Base-by-base conservation (phyloP, 2,113 vertebrate species). In the Myxocyprinus asiaticus region DNA sequence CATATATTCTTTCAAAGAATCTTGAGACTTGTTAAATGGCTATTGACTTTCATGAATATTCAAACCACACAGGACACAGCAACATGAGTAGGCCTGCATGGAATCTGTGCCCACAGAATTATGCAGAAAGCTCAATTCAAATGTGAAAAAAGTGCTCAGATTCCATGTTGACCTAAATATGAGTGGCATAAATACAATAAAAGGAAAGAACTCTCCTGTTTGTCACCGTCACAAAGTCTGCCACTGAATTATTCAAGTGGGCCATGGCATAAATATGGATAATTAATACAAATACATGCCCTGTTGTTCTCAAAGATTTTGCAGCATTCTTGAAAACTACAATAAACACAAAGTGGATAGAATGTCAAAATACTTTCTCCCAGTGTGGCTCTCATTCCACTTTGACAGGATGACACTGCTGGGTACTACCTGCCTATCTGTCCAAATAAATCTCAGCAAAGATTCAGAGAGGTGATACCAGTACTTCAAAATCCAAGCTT, bases 361-460 rank as follows among this genome's bases (percentile, higher is more conserved):
- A 65, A 43, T 62, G 59, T 74, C 67, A 66, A 48, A 51, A 14
- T 6, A 17, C 9, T 51, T 17, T n/a, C 45, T 75, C 47, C 17
- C 17, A 4, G 51, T n/a, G 9, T 9, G 61, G 67, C 5, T 6
- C n/a, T 56, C 61, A 61, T 43, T 14, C 4, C 11, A 33, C 12
- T 56, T 22, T 44, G 58, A 68, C 75, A 74, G 44, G 4, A 15
- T n/a, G 9, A 43, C 10, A 65, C 76, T 43, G 9, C 74, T 74
- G 68, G 55, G 69, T 53, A 42, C 44, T 71, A 63, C 15, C 78
- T 73, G 42, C 4, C 47, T 74, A 78, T 74, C 74, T 74, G n/a
- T 68, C 9, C 6, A 42, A 48, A 68, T 78, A 75, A 45, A 48
- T 64, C 14, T 59, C 48, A 62, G 17, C 45, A 33, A 43, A 64